Evolutionary conservation across 2,113 vertebrate species (phyloP).

Genomic region (Ornithorhynchus anatinus): DNA sequence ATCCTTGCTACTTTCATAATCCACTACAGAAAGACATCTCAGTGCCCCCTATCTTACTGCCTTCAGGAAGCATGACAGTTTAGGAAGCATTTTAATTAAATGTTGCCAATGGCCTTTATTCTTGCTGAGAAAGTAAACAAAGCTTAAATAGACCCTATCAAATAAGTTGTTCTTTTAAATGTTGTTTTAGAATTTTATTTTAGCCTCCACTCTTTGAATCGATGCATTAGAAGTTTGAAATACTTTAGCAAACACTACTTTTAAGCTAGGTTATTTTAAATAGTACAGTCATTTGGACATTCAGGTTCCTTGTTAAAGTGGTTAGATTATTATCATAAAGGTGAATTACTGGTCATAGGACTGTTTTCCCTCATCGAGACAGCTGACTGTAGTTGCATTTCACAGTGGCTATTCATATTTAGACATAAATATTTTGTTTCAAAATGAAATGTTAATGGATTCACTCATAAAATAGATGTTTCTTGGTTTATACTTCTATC

Average conservation of each 20-base stretch:
- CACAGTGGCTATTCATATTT: too few species aligned
- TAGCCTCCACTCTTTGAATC: not conserved
- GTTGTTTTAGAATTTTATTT: slow-evolving; percentile 22
- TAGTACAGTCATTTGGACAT: not conserved
- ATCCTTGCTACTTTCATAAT: not conserved
- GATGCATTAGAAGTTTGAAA: not conserved
- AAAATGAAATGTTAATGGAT: too few species aligned
- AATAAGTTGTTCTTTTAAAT: not conserved
- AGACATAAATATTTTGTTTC: too few species aligned
- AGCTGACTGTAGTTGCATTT: too few species aligned
- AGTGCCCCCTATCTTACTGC: not conserved
- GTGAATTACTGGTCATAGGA: too few species aligned
- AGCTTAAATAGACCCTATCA: slow-evolving; percentile 8
- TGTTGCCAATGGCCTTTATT: slow-evolving; percentile 30
- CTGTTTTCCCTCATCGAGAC: too few species aligned
- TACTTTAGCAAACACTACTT: not conserved
- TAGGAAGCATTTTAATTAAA: slow-evolving; percentile 54
- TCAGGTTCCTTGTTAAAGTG: not conserved
- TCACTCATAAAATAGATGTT: too few species aligned
- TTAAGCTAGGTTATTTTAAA: slow-evolving; percentile 6
- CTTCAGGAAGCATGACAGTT: slow-evolving; percentile 36
- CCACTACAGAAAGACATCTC: not conserved
- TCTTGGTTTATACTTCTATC: too few species aligned
- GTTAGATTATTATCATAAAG: not conserved
- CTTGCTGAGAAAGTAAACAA: slow-evolving; percentile 51